Percentiles rank a stretch among this genome's conserved stretches.
phyloP scores from a whole-genome alignment of 2,888 invertebrate genomes.

The Euspilapteryx auroguttella region DNA sequence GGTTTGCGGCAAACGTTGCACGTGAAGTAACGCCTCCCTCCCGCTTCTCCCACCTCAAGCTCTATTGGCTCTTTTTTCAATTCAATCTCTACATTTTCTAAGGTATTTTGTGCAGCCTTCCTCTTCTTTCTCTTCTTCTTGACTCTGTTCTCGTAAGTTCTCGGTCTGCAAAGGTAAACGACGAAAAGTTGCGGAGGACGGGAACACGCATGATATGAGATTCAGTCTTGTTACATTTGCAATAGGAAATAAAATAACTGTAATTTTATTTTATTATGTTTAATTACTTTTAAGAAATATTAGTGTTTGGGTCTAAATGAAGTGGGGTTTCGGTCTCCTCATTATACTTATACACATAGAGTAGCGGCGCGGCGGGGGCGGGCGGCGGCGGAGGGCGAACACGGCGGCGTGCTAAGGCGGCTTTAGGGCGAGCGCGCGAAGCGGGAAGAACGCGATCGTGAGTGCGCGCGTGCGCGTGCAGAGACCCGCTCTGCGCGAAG shows the following conservation, averaged over 20 bases:
- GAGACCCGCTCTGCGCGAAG: constrained; percentile 63
- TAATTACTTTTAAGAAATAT: no score
- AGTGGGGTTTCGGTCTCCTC: no score
- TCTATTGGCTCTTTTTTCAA: not conserved
- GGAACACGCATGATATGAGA: no score
- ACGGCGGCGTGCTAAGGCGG: no score
- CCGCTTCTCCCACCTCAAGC: constrained; percentile 5
- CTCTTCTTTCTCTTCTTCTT: not conserved
- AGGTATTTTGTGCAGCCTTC: not conserved
- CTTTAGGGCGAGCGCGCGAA: constrained; percentile 20
- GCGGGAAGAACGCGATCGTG: constrained; percentile 55
- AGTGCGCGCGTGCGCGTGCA: constrained; percentile 41
- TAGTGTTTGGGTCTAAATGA: no score
- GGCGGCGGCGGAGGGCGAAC: not conserved
- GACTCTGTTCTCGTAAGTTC: not conserved
- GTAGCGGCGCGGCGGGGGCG: not conserved
- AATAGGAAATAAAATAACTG: no score
- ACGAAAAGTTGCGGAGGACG: not conserved
- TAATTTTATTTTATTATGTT: no score
- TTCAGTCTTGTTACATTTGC: no score
- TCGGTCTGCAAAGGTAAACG: not conserved
- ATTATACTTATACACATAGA: no score
- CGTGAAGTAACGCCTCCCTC: constrained; percentile 15
- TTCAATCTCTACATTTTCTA: no score
- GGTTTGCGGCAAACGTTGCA: constrained; percentile 40